Percentiles rank a stretch among this genome's conserved stretches.
Evolutionary conservation across 2,888 invertebrate species (phyloP).

Genomic region (Drosophila niveifrons): DNA sequence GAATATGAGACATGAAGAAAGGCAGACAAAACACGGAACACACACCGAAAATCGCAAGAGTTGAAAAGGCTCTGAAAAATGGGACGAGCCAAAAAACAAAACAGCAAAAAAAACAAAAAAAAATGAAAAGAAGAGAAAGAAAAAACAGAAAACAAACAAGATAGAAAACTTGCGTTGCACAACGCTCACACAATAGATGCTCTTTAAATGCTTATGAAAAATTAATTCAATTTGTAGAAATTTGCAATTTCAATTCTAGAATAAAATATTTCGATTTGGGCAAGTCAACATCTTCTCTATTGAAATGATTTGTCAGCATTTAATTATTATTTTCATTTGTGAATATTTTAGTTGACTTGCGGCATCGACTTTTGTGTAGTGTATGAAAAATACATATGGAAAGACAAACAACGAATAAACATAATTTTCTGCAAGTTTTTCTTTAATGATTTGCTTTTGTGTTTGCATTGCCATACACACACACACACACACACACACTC

Average conservation of each 20-base stretch:
- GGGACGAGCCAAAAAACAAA: constrained; percentile 1
- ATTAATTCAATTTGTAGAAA: background rate
- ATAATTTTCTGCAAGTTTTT: constrained; percentile 64
- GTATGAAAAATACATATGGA: constrained; percentile 16
- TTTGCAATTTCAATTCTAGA: background rate
- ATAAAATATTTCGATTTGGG: background rate
- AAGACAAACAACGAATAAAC: constrained; percentile 61
- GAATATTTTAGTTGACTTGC: background rate
- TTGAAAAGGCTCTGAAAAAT: constrained; percentile 41
- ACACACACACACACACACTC: constrained; percentile 12
- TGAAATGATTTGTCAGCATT: too few species aligned
- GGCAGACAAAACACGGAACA: constrained; percentile 26
- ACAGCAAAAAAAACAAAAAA: background rate
- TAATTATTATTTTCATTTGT: too few species aligned
- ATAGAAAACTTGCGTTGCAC: background rate
- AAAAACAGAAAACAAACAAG: constrained; percentile 2
- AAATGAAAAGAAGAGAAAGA: background rate
- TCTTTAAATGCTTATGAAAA: background rate
- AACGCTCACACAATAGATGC: background rate
- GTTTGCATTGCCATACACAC: constrained; percentile 44
- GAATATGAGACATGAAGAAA: constrained; percentile 49
- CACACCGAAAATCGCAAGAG: constrained; percentile 39
- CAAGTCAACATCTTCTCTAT: background rate
- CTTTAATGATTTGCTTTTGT: constrained; percentile 60
- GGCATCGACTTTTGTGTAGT: background rate